Evolutionary conservation across 2,888 invertebrate species (phyloP).

Genomic region (Synergus japonicus): DNA sequence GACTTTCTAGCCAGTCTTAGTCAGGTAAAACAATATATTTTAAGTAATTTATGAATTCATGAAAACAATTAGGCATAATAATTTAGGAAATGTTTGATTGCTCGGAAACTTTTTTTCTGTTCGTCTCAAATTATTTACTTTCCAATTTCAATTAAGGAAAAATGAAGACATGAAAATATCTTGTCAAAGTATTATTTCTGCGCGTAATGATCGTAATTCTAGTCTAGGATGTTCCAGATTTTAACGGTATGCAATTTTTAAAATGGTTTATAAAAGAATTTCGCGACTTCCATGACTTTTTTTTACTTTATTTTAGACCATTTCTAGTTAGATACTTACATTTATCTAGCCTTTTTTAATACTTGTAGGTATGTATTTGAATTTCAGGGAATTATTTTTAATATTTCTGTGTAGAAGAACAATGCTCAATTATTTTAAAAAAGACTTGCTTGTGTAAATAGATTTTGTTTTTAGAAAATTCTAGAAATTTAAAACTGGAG

Average conservation of each 20-base stretch:
- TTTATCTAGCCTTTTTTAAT: background rate
- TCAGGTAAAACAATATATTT: conserved; percentile 19
- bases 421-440: conserved; percentile 8
- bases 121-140: background rate
- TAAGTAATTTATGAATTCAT: conserved; percentile 37
- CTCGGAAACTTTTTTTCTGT: conserved; percentile 23
- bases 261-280: background rate
- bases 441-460: background rate
- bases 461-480: background rate
- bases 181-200: background rate
- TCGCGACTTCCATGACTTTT: background rate
- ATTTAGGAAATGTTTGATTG: conserved; percentile 12
- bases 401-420: background rate
- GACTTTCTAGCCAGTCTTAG: conserved; percentile 35
- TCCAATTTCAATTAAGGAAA: background rate
- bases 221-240: too few relatives aligned
- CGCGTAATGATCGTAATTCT: too few relatives aligned
- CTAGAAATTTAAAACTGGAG: background rate
- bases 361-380: background rate
- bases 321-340: background rate
- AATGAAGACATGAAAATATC: background rate
- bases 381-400: background rate
- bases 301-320: background rate
- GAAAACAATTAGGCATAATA: conserved; percentile 4
- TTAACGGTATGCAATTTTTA: background rate